Evolutionary conservation across 2,797 vertebrate species (phyloP).

Genomic region (Kryptolebias ocellatus): DNA sequence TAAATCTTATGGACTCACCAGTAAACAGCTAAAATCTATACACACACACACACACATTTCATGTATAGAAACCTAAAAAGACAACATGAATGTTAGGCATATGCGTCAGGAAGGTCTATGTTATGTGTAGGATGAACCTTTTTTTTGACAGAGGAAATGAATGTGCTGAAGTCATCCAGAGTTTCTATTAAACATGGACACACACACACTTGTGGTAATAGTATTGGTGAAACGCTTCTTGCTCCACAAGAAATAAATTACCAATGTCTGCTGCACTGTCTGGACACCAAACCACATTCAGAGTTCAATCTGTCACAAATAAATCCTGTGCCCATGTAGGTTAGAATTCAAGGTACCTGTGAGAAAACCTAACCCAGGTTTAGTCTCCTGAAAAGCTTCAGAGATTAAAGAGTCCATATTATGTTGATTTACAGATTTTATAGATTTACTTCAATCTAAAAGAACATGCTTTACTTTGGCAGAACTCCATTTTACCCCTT

Average conservation of each 20-base stretch:
- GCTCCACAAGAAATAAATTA: constrained; percentile 60
- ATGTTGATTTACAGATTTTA: neutral
- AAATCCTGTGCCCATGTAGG: constrained; percentile 8
- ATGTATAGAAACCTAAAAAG: constrained; percentile 35
- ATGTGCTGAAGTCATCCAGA: constrained; percentile 68
- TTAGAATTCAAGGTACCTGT: constrained; percentile 36
- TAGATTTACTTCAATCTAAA: too few species aligned
- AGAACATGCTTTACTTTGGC: too few species aligned
- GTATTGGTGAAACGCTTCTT: constrained; percentile 54
- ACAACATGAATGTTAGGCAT: constrained; percentile 71
- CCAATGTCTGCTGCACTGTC: constrained; percentile 67
- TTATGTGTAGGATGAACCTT: constrained; percentile 31
- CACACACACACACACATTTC: constrained; percentile 16
- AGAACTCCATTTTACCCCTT: too few species aligned
- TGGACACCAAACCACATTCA: constrained; percentile 60
- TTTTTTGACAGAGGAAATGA: constrained; percentile 45
- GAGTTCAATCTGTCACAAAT: constrained; percentile 40
- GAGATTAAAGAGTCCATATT: neutral
- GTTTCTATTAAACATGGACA: constrained; percentile 49
- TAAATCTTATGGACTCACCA: constrained; percentile 24
- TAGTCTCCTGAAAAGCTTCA: neutral
- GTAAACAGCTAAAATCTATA: constrained; percentile 24
- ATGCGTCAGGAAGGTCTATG: constrained; percentile 56
- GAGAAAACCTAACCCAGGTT: constrained; percentile 1
- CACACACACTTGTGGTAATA: constrained; percentile 45